Conservation (phyloP, 2,797 vertebrate genomes). For the Heterohyrax brucei region DNA sequence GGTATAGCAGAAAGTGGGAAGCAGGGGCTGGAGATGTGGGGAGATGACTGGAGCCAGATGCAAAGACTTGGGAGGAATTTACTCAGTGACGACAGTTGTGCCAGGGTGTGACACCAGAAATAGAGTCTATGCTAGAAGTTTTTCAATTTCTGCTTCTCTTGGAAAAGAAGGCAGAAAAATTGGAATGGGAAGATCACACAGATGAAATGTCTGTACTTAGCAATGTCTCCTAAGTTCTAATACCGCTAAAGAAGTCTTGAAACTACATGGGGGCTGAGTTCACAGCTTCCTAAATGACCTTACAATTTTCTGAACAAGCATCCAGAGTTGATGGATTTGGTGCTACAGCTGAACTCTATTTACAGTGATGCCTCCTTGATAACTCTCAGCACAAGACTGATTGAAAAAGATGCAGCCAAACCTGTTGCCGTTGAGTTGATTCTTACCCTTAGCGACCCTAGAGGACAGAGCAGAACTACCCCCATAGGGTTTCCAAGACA, state of each 20-base stretch:
- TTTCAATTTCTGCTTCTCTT: neutral
- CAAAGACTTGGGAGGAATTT: fast-evolving
- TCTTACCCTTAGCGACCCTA: too few species aligned
- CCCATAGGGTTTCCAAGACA: too few species aligned
- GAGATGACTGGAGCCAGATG: fast-evolving
- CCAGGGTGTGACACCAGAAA: too few species aligned
- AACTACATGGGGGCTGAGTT: neutral
- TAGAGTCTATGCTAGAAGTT: fast-evolving
- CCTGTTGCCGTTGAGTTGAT: too few species aligned
- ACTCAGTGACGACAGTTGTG: fast-evolving
- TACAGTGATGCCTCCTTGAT: neutral
- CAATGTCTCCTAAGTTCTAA: neutral
- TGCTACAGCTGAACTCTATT: neutral
- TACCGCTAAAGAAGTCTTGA: fast-evolving
- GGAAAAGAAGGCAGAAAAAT: too few species aligned
- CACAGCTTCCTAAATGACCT: too few species aligned
- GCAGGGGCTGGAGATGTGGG: fast-evolving
- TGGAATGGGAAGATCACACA: fast-evolving
- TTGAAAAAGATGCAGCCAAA: too few species aligned
- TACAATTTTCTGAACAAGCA: too few species aligned
- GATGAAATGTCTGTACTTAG: too few species aligned
- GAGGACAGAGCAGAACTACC: too few species aligned
- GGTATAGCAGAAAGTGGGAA: fast-evolving
- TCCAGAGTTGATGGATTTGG: neutral
- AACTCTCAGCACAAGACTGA: neutral